phyloP scores from a whole-genome alignment of 2,888 invertebrate genomes.

The Nysson spinosus region DNA sequence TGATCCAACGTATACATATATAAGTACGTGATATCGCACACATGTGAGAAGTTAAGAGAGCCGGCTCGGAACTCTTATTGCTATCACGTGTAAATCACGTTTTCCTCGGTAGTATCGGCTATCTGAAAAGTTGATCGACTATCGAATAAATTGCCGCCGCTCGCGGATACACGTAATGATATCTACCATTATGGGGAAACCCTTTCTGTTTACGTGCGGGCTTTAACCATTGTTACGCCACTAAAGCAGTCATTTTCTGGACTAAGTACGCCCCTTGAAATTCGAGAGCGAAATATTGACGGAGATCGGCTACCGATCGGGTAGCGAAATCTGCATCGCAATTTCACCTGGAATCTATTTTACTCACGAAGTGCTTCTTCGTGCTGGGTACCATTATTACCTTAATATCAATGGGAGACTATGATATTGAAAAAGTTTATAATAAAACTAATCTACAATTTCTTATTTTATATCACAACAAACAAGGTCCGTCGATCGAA shows the following conservation, averaged over 20 bases:
- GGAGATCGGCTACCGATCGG: background rate
- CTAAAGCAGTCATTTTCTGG: conserved; percentile 10
- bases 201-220: conserved; percentile 42
- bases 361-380: too few species aligned
- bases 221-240: conserved; percentile 48
- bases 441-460: too few species aligned
- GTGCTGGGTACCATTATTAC: too few species aligned
- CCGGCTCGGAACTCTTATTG: conserved; percentile 22
- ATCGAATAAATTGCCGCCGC: conserved; percentile 68
- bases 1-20: conserved; percentile 38
- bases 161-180: conserved; percentile 57
- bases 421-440: too few species aligned
- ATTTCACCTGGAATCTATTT: background rate
- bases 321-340: conserved; percentile 8
- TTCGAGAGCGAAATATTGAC: conserved; percentile 22
- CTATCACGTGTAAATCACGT: conserved; percentile 54
- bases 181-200: conserved; percentile 53
- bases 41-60: conserved; percentile 7
- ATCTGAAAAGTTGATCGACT: conserved; percentile 70
- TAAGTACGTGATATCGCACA: conserved; percentile 4
- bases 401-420: too few species aligned
- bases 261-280: conserved; percentile 20
- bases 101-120: conserved; percentile 44
- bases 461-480: too few species aligned
- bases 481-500: too few species aligned